Base-by-base conservation (phyloP, 2,888 invertebrate species). In the Oxyscelio sp. region DNA sequence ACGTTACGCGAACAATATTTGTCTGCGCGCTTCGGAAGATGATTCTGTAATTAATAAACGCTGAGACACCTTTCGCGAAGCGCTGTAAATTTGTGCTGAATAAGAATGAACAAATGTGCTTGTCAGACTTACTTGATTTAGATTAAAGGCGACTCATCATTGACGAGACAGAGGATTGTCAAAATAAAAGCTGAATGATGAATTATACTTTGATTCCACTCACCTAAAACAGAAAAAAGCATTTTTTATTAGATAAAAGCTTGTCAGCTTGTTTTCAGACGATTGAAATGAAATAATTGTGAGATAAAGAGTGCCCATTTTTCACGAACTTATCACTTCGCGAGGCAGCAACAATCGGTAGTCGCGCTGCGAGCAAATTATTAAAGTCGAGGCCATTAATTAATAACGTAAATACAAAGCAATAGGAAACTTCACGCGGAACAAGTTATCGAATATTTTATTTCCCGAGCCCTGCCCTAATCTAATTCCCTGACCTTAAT, bases 151-250 rank as follows among this genome's bases (percentile, higher is more conserved):
- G n/a, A 75, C 48, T 50, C 13, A 40, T 63, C 19, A 68, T 59
- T 52, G 56, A 50, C 22, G 40, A 24, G 19, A 38, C 65, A 27
- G 65, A 71, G 50, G 66, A 66, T 73, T 73, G 66, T 13, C 73
- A 56, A 24, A 9, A 21, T 73, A 50, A 71, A 15, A 63, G 61
- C 38, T 4, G 22, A 43, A 5, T 8, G 43, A 80, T 73, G 71
- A 58, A 73, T 66, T 38, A 40, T 52, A 2, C 22, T 31, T 43
- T 52, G 43, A 40, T 27, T 74, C n/a, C 61, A 81, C 81, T 81
- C 63, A 81, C 81, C 81, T 81, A 70, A 13, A 81, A 81, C 81
- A 81, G 63, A 81, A 65, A 81, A 81, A 70, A 19, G 63, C 22
- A 78, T 50, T 71, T 52, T 63, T 59, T 31, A 66, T 80, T 63